Percentiles rank a stretch among this genome's conserved stretches.
phyloP scores from a whole-genome alignment of 2,888 invertebrate species.

The Ectemnius continuus region DNA sequence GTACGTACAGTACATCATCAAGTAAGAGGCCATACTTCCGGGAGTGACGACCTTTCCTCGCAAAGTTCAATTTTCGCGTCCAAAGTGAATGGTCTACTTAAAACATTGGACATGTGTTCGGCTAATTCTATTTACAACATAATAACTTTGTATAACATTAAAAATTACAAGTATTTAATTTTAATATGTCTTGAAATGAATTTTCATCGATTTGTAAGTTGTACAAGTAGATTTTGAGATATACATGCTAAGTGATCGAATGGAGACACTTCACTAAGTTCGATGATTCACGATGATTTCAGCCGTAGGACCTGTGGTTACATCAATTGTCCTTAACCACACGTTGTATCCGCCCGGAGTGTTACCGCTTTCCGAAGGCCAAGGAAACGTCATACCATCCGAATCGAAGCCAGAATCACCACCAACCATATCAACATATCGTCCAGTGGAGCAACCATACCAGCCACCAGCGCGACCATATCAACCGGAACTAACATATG shows the following conservation, averaged over 20 bases:
- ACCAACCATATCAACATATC: too few species aligned
- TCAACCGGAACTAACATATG: background rate
- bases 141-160: too few species aligned
- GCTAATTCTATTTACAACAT: too few species aligned
- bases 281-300: constrained; percentile 33
- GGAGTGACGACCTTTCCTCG: too few species aligned
- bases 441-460: too few species aligned
- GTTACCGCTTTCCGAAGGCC: constrained; percentile 23
- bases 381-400: background rate
- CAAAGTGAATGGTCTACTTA: too few species aligned
- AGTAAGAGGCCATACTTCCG: too few species aligned
- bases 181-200: background rate
- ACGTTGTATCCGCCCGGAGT: constrained; percentile 69
- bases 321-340: constrained; percentile 74
- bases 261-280: too few species aligned
- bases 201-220: background rate
- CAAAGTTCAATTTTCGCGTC: too few species aligned
- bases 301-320: constrained; percentile 69
- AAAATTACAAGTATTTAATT: background rate
- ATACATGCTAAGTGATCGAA: background rate
- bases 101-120: too few species aligned
- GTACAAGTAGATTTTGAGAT: background rate
- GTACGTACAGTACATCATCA: constrained; percentile 47
- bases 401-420: background rate
- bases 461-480: background rate